A percentile compares a stretch with the other conserved stretches of the same genome.
Conservation (phyloP, 2,113 vertebrate species). For the Dendrocopos noguchii region DNA sequence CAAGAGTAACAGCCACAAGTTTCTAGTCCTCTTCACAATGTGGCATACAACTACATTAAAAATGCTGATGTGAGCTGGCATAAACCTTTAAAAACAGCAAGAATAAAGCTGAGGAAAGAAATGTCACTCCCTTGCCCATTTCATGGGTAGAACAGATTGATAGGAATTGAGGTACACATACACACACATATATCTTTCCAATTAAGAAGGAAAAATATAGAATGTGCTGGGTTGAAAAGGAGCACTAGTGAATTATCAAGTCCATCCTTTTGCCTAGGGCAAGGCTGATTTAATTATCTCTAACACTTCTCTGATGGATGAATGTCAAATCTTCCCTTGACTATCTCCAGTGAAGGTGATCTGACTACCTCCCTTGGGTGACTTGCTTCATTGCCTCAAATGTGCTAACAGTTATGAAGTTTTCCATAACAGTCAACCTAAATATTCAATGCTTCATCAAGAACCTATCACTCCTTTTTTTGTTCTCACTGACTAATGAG, state of each 20-base stretch:
- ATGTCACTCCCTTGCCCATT: neutral
- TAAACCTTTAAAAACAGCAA: neutral
- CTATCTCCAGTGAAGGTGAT: slow-evolving; percentile 66
- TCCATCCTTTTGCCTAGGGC: slow-evolving; percentile 54
- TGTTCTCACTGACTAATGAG: slow-evolving; percentile 49
- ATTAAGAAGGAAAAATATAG: slow-evolving; percentile 54
- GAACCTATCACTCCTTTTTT: neutral
- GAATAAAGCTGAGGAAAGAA: neutral
- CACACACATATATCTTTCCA: neutral
- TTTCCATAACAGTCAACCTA: slow-evolving; percentile 53
- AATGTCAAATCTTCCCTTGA: slow-evolving; percentile 61
- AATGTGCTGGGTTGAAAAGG: slow-evolving; percentile 48
- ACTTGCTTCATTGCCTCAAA: slow-evolving; percentile 59
- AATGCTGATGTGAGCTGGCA: neutral
- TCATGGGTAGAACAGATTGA: neutral
- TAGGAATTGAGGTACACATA: neutral
- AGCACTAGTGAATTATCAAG: slow-evolving; percentile 53
- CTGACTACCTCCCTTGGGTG: slow-evolving; percentile 58
- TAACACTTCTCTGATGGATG: slow-evolving; percentile 61
- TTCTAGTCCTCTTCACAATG: neutral
- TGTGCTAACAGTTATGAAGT: slow-evolving; percentile 49
- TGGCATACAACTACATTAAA: neutral
- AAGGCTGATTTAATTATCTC: slow-evolving; percentile 67
- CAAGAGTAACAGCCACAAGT: neutral
- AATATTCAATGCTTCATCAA: slow-evolving; percentile 52